Conservation (phyloP, 2,888 invertebrate genomes). For the Synergus japonicus region DNA sequence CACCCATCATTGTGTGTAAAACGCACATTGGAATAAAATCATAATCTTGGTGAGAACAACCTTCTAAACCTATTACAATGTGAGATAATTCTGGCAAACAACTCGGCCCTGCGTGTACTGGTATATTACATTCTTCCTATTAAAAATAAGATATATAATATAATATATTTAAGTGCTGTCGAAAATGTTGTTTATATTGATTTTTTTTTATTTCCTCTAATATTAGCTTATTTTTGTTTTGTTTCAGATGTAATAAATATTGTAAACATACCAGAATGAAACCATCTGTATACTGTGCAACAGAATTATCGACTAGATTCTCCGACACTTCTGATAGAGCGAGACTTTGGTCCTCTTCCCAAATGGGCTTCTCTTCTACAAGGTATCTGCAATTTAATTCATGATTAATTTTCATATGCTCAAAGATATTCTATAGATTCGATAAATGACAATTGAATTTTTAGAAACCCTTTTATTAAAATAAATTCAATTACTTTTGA, state of each 20-base stretch:
- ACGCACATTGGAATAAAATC: slow-evolving; percentile 98
- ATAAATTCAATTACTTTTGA: slow-evolving; percentile 80
- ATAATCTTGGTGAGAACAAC: slow-evolving; percentile 93
- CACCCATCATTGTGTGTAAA: slow-evolving; percentile 99
- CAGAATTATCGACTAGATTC: slow-evolving; percentile 84
- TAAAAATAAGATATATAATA: slow-evolving; percentile 28
- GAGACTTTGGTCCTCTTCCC: slow-evolving; percentile 83
- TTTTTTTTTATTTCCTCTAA: slow-evolving; percentile 20
- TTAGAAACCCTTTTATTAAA: too few relatives aligned
- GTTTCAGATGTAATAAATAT: neutral
- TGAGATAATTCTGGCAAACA: slow-evolving; percentile 98
- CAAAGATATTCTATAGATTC: too few relatives aligned
- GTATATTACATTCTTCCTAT: slow-evolving; percentile 91
- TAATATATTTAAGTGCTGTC: too few relatives aligned
- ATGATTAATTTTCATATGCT: neutral
- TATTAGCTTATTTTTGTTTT: neutral
- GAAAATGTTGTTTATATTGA: neutral
- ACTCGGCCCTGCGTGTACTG: slow-evolving; percentile 92
- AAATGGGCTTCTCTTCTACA: slow-evolving; percentile 87
- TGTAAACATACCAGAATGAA: slow-evolving; percentile 82
- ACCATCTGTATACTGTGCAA: slow-evolving; percentile 97
- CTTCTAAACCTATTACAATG: slow-evolving; percentile 94
- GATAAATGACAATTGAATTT: too few relatives aligned
- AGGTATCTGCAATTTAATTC: slow-evolving; percentile 81
- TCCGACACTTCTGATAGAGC: slow-evolving; percentile 73